phyloP scores from a whole-genome alignment of 2,797 vertebrate species.

The Semotilus atromaculatus region DNA sequence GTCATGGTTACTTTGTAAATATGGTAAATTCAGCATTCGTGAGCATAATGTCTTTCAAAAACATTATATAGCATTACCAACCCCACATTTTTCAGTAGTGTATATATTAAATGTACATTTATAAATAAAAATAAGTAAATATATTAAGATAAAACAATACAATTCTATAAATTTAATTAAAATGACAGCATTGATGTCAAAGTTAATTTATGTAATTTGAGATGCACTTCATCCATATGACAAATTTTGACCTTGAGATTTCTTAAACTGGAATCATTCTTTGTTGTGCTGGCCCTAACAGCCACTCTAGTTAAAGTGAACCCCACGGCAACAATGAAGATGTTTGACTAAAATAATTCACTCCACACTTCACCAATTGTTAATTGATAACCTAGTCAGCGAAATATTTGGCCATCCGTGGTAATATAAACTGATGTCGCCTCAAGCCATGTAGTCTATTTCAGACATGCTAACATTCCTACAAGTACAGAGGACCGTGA shows the following conservation, averaged over 20 bases:
- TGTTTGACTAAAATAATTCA: neutral
- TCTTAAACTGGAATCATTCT: neutral
- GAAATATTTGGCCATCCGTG: conserved; percentile 4
- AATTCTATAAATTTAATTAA: neutral
- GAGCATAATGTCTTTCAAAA: neutral
- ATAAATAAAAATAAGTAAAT: neutral
- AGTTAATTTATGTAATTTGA: neutral
- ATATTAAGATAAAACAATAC: neutral
- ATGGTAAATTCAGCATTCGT: neutral
- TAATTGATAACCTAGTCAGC: conserved; percentile 9
- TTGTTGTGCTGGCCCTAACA: neutral
- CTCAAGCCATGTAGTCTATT: conserved; percentile 11
- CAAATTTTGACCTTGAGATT: neutral
- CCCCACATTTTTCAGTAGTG: neutral
- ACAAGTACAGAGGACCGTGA: neutral
- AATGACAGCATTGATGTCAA: neutral
- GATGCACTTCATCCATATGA: neutral
- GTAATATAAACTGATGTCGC: neutral
- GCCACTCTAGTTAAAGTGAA: neutral
- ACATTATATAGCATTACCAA: neutral
- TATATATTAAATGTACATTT: neutral
- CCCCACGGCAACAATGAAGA: neutral
- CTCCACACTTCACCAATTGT: neutral
- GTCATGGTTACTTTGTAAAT: too few relatives aligned
- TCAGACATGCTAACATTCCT: conserved; percentile 11